A percentile compares a stretch with the other conserved stretches of the same genome.
phyloP scores from a whole-genome alignment of 2,113 vertebrate species.

The Odocoileus hemionus region DNA sequence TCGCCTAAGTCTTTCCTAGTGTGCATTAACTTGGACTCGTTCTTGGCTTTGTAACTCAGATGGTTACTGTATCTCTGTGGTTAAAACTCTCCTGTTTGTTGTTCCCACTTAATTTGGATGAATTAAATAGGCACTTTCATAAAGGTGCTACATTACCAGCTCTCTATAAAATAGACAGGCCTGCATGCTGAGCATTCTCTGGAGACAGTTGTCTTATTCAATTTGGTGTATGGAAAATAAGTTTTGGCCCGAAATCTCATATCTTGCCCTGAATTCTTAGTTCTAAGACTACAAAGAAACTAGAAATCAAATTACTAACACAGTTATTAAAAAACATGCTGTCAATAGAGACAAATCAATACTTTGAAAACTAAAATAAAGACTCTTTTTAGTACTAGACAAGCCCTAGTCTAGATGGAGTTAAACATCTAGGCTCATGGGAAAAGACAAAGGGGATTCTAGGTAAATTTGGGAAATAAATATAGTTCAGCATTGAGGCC shows the following conservation, averaged over 20 bases:
- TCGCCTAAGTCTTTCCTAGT: neutral
- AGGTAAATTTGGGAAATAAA: constrained; percentile 18
- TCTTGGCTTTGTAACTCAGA: constrained; percentile 32
- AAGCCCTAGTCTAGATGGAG: neutral
- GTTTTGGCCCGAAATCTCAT: neutral
- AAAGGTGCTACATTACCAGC: neutral
- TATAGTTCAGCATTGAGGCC: neutral
- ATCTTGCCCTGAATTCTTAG: constrained; percentile 4
- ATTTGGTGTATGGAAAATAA: neutral
- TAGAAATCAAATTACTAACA: neutral
- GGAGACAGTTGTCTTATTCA: neutral
- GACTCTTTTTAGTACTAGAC: neutral
- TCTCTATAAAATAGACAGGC: neutral
- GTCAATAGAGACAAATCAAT: neutral
- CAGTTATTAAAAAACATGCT: neutral
- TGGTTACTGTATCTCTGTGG: constrained; percentile 33
- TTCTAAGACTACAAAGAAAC: neutral
- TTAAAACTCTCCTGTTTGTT: constrained; percentile 34
- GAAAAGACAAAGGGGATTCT: neutral
- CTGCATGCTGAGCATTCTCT: neutral
- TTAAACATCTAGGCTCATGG: neutral
- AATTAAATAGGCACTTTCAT: constrained; percentile 42
- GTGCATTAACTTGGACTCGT: neutral
- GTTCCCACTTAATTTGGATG: constrained; percentile 11
- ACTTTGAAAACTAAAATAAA: constrained; percentile 29